A percentile compares a stretch with the other conserved stretches of the same genome.
phyloP scores from a whole-genome alignment of 2,888 invertebrate genomes.

The Ecdyonurus torrentis region DNA sequence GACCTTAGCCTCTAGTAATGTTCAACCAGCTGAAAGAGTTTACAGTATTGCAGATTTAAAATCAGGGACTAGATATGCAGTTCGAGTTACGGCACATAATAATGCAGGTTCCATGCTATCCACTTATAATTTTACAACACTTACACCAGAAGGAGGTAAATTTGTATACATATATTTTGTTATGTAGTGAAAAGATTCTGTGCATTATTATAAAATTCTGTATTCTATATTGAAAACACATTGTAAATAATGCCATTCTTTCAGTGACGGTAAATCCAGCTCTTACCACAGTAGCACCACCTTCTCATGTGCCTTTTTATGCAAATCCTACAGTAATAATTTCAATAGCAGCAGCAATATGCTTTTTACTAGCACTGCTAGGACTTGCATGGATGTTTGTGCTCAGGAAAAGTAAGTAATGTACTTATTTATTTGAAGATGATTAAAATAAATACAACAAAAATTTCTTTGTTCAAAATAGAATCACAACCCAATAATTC shows the following conservation, averaged over 20 bases:
- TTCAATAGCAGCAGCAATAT: conserved; percentile 47
- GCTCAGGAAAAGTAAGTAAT: conserved; percentile 51
- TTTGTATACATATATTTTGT: conserved; percentile 16
- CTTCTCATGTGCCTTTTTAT: conserved; percentile 45
- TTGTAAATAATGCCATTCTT: conserved; percentile 14
- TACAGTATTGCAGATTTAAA: conserved; percentile 62
- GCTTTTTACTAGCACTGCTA: conserved; percentile 45
- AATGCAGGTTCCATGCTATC: conserved; percentile 73
- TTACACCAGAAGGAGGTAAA: conserved; percentile 57
- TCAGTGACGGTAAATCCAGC: conserved; percentile 39
- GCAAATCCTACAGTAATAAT: conserved; percentile 43
- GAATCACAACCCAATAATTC: not conserved
- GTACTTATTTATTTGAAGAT: not conserved
- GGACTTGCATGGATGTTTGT: conserved; percentile 48
- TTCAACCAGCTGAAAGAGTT: conserved; percentile 63
- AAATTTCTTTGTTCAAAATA: too few relatives aligned
- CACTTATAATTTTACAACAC: conserved; percentile 69
- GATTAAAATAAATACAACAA: not conserved
- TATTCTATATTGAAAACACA: not conserved
- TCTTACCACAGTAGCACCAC: conserved; percentile 34
- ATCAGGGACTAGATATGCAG: conserved; percentile 56
- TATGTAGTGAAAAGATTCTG: not conserved
- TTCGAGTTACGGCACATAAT: conserved; percentile 65
- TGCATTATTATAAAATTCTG: conserved; percentile 2
- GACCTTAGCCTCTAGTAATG: conserved; percentile 66